Evolutionary conservation across 2,113 vertebrate species (phyloP).

Genomic region (Sturnira hondurensis): DNA sequence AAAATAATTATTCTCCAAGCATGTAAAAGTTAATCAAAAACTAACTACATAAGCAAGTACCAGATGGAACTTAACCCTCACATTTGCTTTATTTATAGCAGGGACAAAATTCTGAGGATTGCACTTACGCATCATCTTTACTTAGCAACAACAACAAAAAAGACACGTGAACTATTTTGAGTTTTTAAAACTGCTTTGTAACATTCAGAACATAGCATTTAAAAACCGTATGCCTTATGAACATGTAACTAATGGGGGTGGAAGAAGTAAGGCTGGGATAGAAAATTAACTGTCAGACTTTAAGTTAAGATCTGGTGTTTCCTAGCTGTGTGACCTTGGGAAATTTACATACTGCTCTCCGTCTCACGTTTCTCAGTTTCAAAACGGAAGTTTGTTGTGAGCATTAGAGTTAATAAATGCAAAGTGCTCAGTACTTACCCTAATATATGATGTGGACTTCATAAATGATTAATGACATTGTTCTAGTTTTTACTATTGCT

Average conservation of each 20-base stretch:
- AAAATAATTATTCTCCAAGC: slow-evolving; percentile 10
- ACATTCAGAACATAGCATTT: neutral
- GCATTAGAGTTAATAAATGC: neutral
- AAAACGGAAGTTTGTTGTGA: neutral
- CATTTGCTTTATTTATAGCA: neutral
- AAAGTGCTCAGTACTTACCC: neutral
- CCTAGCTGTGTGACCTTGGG: neutral
- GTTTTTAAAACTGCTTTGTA: neutral
- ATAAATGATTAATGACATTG: neutral
- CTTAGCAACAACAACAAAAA: neutral
- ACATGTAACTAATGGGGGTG: neutral
- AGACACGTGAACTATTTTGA: neutral
- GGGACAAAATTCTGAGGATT: neutral
- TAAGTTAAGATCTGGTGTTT: neutral
- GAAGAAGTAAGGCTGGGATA: neutral
- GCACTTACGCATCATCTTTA: neutral
- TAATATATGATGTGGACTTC: neutral
- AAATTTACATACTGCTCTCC: neutral
- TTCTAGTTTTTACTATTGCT: neutral
- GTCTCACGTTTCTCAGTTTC: neutral
- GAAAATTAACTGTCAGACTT: neutral
- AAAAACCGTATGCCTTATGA: neutral
- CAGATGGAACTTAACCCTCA: neutral
- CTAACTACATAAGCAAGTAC: neutral
- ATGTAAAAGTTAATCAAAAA: neutral